Evolutionary conservation across 1,140 invertebrate species (phyloP), one percentile per base, ranked within the genome.

Genomic region (Dendroctonus valens): DNA sequence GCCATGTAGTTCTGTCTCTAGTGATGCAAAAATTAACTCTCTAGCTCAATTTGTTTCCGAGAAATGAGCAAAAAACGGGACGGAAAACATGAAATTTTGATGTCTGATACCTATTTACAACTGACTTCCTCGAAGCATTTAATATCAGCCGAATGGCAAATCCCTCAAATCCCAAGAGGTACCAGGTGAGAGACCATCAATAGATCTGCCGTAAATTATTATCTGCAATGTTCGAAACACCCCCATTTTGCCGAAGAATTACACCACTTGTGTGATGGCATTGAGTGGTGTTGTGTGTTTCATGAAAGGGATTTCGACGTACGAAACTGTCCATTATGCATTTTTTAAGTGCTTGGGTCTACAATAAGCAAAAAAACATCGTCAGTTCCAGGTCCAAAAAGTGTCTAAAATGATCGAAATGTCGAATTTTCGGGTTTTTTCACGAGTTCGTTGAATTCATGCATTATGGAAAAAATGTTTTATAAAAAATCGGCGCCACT

Each of bases 211-310:
- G 41, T 59, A 11, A 59, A 48, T 26, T 59, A 59, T 59, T 59
- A 59, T 59, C 14, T 59, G 57, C 12, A 7, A 41, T 9, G 44
- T 12, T 40, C 39, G 41, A 41, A 40, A 7, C 37, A 11, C 5
- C 0, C 40, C 38, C 38, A 55, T 55, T 55, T 59, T 59, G 53
- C 11, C 44, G 48, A 60, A 60, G 15, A 60, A 50, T 49, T 42
- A 49, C 44, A 38, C 57, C 57, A 59, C 57, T 59, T 59, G n/a
- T n/a, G n/a, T n/a, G n/a, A 59, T 59, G 57, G 57, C 46, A 59
- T n/a, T n/a, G n/a, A 12, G 42, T 46, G 12, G 57, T 59, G 42
- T 46, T 40, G 12, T 59, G 12, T 59, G 41, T 46, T 37, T 59
- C 14, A 59, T 59, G 7, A 55, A 12, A 42, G 57, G 57, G 42